These are phyloP conservation scores for Telmatherina bonti DNA, from an alignment of 2,797 vertebrate genomes.

Conservation along the genomic window DNA sequence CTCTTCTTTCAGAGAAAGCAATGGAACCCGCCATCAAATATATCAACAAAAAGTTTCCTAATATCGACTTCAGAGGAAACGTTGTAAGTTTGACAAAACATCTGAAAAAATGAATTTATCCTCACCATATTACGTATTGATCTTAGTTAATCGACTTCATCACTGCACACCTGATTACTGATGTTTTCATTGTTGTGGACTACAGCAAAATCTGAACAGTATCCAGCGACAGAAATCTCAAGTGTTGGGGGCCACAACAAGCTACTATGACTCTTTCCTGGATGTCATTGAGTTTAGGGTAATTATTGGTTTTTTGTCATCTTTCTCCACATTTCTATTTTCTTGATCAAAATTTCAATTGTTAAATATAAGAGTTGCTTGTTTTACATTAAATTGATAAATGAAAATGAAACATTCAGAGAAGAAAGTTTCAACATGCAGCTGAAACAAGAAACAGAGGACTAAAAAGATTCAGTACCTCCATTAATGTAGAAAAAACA, in stretches of 20 bases:
- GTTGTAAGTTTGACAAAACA: slow-evolving; percentile 64
- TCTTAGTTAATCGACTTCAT: background rate
- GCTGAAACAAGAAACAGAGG: background rate
- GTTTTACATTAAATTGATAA: background rate
- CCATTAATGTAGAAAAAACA: too few relatives aligned
- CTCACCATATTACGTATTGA: background rate
- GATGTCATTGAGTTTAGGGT: slow-evolving; percentile 97
- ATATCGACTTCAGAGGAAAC: slow-evolving; percentile 87
- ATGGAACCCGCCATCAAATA: slow-evolving; percentile 92
- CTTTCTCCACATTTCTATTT: background rate
- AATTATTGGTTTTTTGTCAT: slow-evolving; percentile 39
- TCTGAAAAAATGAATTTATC: rapidly evolving
- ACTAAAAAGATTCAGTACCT: background rate
- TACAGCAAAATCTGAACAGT: slow-evolving; percentile 88
- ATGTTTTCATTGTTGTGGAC: slow-evolving; percentile 23
- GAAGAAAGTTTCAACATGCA: background rate
- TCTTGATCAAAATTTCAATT: background rate
- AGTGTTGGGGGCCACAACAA: slow-evolving; percentile 79
- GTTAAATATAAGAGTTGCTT: background rate
- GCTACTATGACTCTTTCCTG: slow-evolving; percentile 92
- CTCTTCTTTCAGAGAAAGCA: slow-evolving; percentile 85
- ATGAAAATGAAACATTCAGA: too few relatives aligned
- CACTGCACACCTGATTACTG: background rate
- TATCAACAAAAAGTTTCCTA: slow-evolving; percentile 95
- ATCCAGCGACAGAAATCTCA: slow-evolving; percentile 91